Evolutionary conservation across 2,888 invertebrate genomes (phyloP), one percentile per base, ranked within the genome.

Genomic region (Emmelina monodactyla): DNA sequence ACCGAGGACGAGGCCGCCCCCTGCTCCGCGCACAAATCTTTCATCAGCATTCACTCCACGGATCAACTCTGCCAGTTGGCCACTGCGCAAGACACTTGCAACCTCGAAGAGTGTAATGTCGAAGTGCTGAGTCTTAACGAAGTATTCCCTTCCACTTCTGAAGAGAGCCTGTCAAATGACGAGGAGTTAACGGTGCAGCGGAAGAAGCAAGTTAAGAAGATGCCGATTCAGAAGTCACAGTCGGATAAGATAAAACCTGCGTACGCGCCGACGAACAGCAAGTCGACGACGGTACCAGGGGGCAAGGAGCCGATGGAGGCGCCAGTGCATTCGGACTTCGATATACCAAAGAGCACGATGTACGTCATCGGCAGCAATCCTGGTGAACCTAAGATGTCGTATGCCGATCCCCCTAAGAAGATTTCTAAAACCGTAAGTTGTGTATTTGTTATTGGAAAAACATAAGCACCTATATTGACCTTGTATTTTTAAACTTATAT

Each of bases 1-100:
- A 53, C 64, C 5, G 56, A 51, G 35, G 64, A 55, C 16, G 53
- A 64, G 34, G 60, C 61, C 36, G 44, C 58, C 2, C 45, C 62
- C 37, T 68, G 60, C 46, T 50, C 56, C 14, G 66, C 66, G 33
- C 76, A 78, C 44, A 75, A 70, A 45, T 76, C 78, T 2, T 79
- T 78, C 45, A 78, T 78, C 46, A 76, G 76, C 51, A 78, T 79
- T 50, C 79, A 79, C 40, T 78, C 78, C 14, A 79, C 78, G 19
- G 79, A 79, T 47, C 73, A 70, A n/a, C 54, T 71, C 38, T 73
- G 70, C 49, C 72, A 72, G 58, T 53, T 71, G 37, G 52, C 60
- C 2, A 68, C 67, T 33, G 45, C 49, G 7, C 60, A 62, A 22
- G 65, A 58, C 37, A 41, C 57, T 2, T 41, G 53, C 10, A 63